Base-by-base conservation (phyloP, 2,888 invertebrate species). In the Tethea ocularis region DNA sequence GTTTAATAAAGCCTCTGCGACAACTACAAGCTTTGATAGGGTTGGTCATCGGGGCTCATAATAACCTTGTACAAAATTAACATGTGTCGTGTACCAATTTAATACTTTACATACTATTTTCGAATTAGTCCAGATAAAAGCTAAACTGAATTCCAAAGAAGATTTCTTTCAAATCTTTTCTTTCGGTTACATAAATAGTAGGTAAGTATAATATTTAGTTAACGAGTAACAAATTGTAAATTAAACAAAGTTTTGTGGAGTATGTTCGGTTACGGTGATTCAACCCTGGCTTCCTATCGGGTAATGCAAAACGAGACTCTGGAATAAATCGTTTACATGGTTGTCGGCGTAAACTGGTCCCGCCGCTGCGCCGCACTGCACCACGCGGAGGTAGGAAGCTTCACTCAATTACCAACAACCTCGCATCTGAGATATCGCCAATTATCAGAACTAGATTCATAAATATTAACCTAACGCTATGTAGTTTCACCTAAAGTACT, bases 281-380 rank as follows among this genome's bases (percentile, higher is more conserved):
- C 88, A 89, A 74, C 89, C 91, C 91, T 91, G 84, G 83, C 85
- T 88, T 83, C 86, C 83, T 88, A 89, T 89, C 91, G 84, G 84
- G 87, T 89, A 91, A 93, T 91, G 91, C 91, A 91, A 91, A 91
- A 91, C 90, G 84, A 89, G 89, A 80, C 84, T 86, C 81, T 83
- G 87, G 89, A 88, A 92, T 92, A 91, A 92, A 92, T 93, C 89
- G 92, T 92, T 93, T 93, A 93, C 92, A 93, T 91, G 91, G 85
- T 91, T 91, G 92, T 93, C 91, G 89, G 91, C 89, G 89, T 91
- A 93, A 92, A 92, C 92, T 91, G 92, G 92, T 92, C 91, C 74
- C 84, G 82, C 77, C 71, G 74, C 73, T 77, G 77, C 75, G 75
- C 75, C 65, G 72, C 78, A 66, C 68, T 72, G 13, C 78, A 78